Evolutionary conservation across 2,113 vertebrate genomes (phyloP), one percentile per base, ranked within the genome.

Genomic region (Cricetomys ansorgei): DNA sequence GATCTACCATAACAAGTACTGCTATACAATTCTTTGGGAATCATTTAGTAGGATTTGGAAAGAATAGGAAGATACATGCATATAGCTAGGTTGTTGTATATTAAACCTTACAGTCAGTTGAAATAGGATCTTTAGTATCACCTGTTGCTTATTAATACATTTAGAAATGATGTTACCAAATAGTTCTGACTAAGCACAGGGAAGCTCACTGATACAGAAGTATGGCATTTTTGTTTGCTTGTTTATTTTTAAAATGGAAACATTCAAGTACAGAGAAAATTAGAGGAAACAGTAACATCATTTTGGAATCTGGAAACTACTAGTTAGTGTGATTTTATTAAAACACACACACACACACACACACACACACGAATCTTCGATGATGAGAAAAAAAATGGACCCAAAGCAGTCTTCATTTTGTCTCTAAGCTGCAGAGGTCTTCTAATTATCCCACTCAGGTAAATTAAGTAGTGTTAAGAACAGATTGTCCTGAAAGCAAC

Each of bases 111-210:
- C 5, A 72, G 45, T 12, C n/a, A 69, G 27, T 21, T 29, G 4
- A 43, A 59, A 62, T 70, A 34, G 25, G 50, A 73, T 73, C 53
- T 48, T 91, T 57, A 48, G 40, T 55, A 64, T 0, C 1, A 40
- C 6, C 57, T 48, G 43, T 81, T 83, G 59, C 62, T 92, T 48
- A 92, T 73, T 84, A 57, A 88, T 34, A 88, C 6, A 34, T 57
- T 75, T 65, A 64, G 43, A 92, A 88, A 91, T 86, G 31, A 83
- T 40, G 45, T 19, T 84, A 94, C 29, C 79, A 25, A 94, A 70
- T 57, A 43, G 40, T 62, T 76, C 62, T 77, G 43, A 87, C 59
- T 70, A 59, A 87, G 85, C 37, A 77, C 1, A 59, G 55, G 40
- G 77, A 94, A 83, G 17, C 23, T 43, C 40, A 73, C n/a, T 37